Conservation (phyloP, 2,888 invertebrate genomes). For the Cheilosia urbana region DNA sequence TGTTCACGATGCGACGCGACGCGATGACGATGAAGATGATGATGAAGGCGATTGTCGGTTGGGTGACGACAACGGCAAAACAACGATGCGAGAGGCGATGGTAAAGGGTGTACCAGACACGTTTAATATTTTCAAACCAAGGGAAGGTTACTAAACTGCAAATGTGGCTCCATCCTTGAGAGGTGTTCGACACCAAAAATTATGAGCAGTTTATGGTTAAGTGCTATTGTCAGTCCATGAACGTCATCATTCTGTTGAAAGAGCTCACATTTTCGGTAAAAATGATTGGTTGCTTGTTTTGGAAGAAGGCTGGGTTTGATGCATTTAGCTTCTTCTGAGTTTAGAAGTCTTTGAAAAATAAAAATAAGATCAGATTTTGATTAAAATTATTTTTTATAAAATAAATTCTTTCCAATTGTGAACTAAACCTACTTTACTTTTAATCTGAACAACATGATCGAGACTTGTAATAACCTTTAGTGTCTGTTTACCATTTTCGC, state of each 20-base stretch:
- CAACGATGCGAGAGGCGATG: conserved; percentile 23
- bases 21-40: conserved; percentile 17
- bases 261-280: conserved; percentile 7
- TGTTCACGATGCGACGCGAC: conserved; percentile 26
- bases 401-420: neutral
- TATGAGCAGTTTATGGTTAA: conserved; percentile 41
- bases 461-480: too few relatives aligned
- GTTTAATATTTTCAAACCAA: conserved; percentile 26
- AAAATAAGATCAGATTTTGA: too few relatives aligned
- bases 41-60: conserved; percentile 40
- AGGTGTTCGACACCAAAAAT: conserved; percentile 27
- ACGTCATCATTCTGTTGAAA: conserved; percentile 4
- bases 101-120: conserved; percentile 18
- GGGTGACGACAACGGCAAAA: conserved; percentile 22
- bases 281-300: neutral
- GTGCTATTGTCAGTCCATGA: conserved; percentile 25
- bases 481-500: too few relatives aligned
- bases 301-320: neutral
- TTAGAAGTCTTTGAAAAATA: too few relatives aligned
- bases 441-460: too few relatives aligned
- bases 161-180: conserved; percentile 69
- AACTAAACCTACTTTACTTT: neutral
- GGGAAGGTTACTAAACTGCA: conserved; percentile 69
- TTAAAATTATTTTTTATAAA: too few relatives aligned
- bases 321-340: too few relatives aligned